These are phyloP conservation scores for Acleris laterana DNA, from an alignment of 2,888 invertebrate species.

Conservation along the genomic window DNA sequence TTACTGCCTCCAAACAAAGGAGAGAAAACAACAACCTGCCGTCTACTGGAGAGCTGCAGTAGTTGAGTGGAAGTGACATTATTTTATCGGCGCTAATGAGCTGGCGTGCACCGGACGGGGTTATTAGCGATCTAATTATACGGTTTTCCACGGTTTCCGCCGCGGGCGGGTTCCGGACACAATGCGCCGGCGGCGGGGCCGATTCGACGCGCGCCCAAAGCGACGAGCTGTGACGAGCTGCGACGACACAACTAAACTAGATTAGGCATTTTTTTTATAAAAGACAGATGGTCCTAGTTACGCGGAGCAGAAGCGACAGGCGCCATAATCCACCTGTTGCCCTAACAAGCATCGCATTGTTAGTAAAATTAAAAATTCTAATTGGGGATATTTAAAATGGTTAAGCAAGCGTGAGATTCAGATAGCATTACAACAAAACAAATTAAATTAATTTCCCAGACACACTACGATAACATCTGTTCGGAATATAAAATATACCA, in stretches of 20 bases:
- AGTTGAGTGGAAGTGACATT: conserved; percentile 40
- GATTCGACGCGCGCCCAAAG: conserved; percentile 48
- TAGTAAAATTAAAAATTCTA: conserved; percentile 49
- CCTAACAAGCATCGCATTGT: conserved; percentile 27
- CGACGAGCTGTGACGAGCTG: conserved; percentile 46
- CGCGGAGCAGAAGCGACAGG: conserved; percentile 13
- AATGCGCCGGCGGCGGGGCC: conserved; percentile 50
- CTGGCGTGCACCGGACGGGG: conserved; percentile 51
- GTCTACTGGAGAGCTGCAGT: conserved; percentile 15
- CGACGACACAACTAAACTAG: conserved; percentile 46
- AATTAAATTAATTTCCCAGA: conserved; percentile 78
- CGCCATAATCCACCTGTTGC: conserved; percentile 34
- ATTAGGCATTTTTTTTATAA: conserved; percentile 47
- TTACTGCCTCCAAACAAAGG: conserved; percentile 13
- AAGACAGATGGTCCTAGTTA: conserved; percentile 22
- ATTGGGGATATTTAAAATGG: conserved; percentile 60
- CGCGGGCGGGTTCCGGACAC: conserved; percentile 62
- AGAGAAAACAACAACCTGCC: conserved; percentile 21
- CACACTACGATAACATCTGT: conserved; percentile 78
- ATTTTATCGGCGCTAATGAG: conserved; percentile 36
- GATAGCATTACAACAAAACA: conserved; percentile 73
- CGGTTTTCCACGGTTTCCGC: conserved; percentile 65
- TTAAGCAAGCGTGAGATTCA: conserved; percentile 71
- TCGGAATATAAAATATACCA: conserved; percentile 79
- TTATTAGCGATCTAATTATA: conserved; percentile 70